These are phyloP conservation scores for Corapipo altera DNA, from an alignment of 2,113 vertebrate species.

Conservation along the genomic window DNA sequence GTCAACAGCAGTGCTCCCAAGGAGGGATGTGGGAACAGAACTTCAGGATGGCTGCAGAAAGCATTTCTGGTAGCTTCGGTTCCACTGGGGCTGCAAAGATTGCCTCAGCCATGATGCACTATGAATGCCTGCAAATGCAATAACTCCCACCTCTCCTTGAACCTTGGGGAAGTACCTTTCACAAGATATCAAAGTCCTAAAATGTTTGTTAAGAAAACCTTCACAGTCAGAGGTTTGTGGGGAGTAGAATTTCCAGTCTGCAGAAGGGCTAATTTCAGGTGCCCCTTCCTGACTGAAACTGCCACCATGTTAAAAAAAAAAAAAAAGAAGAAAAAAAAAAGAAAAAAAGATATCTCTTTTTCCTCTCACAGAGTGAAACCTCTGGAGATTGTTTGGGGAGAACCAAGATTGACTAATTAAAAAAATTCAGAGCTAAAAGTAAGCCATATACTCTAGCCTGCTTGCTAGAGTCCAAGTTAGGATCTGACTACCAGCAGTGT, in stretches of 20 bases:
- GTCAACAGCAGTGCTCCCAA: background rate
- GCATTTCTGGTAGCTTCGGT: background rate
- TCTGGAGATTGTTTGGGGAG: background rate
- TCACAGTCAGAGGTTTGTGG: background rate
- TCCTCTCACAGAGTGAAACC: background rate
- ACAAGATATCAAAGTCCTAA: background rate
- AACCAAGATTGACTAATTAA: background rate
- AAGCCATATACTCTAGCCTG: background rate
- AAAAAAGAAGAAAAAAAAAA: too few species aligned
- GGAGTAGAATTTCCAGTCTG: background rate
- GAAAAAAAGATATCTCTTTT: background rate
- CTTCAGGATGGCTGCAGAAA: background rate
- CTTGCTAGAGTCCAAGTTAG: background rate
- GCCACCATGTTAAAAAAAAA: background rate
- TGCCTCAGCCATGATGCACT: background rate
- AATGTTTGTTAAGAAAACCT: background rate
- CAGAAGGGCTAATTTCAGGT: background rate
- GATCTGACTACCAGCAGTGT: background rate
- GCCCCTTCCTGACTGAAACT: background rate
- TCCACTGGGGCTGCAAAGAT: background rate
- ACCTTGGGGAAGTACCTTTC: background rate
- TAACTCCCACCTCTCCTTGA: background rate
- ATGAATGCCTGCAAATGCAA: background rate
- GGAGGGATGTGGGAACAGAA: background rate
- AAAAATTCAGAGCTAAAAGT: background rate